Conservation (phyloP, 2,113 vertebrate genomes). For the Ovibos moschatus region DNA sequence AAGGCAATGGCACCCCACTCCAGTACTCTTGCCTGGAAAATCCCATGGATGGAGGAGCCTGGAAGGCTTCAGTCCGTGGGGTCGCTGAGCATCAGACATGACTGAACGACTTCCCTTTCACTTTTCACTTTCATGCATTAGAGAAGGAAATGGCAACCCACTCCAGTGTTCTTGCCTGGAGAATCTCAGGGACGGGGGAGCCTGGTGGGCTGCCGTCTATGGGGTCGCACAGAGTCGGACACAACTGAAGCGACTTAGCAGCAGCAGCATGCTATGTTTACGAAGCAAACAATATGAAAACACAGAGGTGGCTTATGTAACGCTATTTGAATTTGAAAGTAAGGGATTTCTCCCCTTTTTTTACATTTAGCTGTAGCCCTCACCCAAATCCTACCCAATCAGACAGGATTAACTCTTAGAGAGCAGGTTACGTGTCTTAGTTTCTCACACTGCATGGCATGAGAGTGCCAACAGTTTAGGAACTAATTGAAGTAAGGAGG, state of each 20-base stretch:
- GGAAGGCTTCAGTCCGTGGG: too few species aligned
- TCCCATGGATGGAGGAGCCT: too few species aligned
- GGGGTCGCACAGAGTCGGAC: too few species aligned
- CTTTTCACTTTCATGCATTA: too few species aligned
- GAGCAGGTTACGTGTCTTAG: not conserved
- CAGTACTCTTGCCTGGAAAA: too few species aligned
- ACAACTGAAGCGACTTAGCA: too few species aligned
- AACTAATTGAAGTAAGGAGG: slow-evolving; percentile 77
- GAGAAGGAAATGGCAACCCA: too few species aligned
- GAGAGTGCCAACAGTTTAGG: slow-evolving; percentile 72
- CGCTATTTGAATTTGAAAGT: slow-evolving; percentile 13
- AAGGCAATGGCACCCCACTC: too few species aligned
- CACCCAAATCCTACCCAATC: not conserved
- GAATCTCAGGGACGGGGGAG: too few species aligned
- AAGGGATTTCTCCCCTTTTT: not conserved
- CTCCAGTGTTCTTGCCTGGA: too few species aligned
- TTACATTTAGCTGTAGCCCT: not conserved
- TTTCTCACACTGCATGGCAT: not conserved
- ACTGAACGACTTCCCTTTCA: too few species aligned
- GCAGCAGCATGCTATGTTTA: not conserved
- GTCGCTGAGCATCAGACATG: fast-evolving
- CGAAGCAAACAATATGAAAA: not conserved
- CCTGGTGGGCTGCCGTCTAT: too few species aligned
- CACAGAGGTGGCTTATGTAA: not conserved
- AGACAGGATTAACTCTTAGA: not conserved